Conservation (phyloP, 2,113 vertebrate species). For the Heterocephalus glaber region DNA sequence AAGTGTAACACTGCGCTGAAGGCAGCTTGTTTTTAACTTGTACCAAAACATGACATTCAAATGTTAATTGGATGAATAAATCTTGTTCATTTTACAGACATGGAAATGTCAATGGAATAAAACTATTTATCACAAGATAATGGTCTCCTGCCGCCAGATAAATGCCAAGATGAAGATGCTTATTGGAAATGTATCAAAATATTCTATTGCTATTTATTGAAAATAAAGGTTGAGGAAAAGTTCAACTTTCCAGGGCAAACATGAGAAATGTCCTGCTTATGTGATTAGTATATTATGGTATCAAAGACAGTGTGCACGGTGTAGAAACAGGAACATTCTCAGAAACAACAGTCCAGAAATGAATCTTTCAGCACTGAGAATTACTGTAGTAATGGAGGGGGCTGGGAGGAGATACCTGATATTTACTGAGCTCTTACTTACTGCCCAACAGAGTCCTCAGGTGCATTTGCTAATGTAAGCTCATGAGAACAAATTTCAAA, state of each 20-base stretch:
- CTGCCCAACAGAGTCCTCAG: not conserved
- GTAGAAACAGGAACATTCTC: not conserved
- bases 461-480: not conserved
- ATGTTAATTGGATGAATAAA: conserved; percentile 88
- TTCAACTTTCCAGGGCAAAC: conserved; percentile 76
- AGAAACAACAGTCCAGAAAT: not conserved
- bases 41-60: conserved; percentile 86
- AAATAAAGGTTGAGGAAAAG: conserved; percentile 82
- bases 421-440: not conserved
- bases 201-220: conserved; percentile 81
- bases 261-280: conserved; percentile 63
- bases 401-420: not conserved
- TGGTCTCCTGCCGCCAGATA: conserved; percentile 84
- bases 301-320: not conserved
- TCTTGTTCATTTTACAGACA: conserved; percentile 86
- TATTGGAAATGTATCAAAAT: conserved; percentile 84
- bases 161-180: conserved; percentile 85
- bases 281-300: conserved; percentile 52
- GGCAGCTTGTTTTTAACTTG: conserved; percentile 84
- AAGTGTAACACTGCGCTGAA: conserved; percentile 79
- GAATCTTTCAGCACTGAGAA: not conserved
- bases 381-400: not conserved
- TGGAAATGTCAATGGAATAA: conserved; percentile 86
- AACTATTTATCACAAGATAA: conserved; percentile 85
- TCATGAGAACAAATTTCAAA: not conserved